Base-by-base conservation (phyloP, 2,113 vertebrate species). In the Caranx melampygus region DNA sequence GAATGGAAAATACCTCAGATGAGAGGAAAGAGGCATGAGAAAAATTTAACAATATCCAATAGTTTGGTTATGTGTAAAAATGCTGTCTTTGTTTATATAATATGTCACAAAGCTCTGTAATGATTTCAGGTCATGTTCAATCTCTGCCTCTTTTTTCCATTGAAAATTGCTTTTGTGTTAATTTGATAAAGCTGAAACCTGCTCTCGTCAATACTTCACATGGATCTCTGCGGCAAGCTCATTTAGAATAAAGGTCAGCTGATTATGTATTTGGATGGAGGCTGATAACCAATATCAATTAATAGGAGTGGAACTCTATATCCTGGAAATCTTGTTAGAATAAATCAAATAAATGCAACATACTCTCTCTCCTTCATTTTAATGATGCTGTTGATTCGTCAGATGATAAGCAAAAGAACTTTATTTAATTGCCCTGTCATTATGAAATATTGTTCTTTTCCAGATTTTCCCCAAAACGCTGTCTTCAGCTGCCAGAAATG, bases 231-330 rank as follows among this genome's bases (percentile, higher is more conserved):
- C 65, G 59, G 34, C 33, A 26, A 74, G 63, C 54, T 57, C 33
- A 12, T 72, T 79, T 51, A 26, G 66, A 79, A 66, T 65, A 80
- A 87, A 86, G 67, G 72, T 86, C 80, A 59, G 20, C 45, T 75
- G 61, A 81, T 84, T 61, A 76, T 75, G 63, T 52, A 44, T 85
- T 35, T 62, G 71, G 60, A 85, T 73, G 63, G 31, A 67, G 63
- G 51, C 59, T 34, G 70, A 70, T 65, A 40, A 40, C 49, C 61
- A 37, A 65, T 63, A 60, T 75, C 49, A 79, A 21, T 79, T 51
- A 76, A 59, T 31, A 60, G 13, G 1, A 65, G 59, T 73, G 65
- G n/a, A 66, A 58, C n/a, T 65, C 35, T 18, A 31, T 18, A 31
- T 64, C 66, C 51, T n/a, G n/a, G 18, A 69, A n/a, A 55, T 51